These are phyloP conservation scores for Trypoxylus dichotomus DNA, from an alignment of 1,140 invertebrate species.

Conservation along the genomic window DNA sequence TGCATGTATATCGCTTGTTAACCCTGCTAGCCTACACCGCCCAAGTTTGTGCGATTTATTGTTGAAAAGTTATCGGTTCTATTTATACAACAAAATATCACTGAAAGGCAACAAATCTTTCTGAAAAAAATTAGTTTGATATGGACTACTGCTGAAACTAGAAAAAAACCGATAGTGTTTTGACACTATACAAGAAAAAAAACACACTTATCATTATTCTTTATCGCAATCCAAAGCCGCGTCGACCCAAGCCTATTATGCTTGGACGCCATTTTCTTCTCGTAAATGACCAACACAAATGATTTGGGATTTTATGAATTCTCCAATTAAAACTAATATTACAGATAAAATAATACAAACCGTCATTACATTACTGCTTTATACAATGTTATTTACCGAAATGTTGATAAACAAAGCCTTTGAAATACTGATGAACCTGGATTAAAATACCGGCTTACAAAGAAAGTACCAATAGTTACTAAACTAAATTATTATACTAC, in stretches of 20 bases:
- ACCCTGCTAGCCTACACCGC: slow-evolving; percentile 51
- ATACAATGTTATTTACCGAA: slow-evolving; percentile 7
- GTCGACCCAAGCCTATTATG: slow-evolving; percentile 20
- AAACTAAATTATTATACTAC: slow-evolving; percentile 7
- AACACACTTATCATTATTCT: background rate
- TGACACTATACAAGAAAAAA: slow-evolving; percentile 23
- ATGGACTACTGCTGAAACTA: slow-evolving; percentile 30
- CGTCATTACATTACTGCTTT: background rate
- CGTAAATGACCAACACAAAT: slow-evolving; percentile 28
- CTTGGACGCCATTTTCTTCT: slow-evolving; percentile 51
- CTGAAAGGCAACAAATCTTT: slow-evolving; percentile 28
- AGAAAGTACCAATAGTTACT: background rate
- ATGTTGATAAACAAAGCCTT: slow-evolving; percentile 9
- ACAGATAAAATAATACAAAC: slow-evolving; percentile 31
- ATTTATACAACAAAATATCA: slow-evolving; percentile 26
- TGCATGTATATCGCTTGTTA: slow-evolving; percentile 50
- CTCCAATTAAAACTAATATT: slow-evolving; percentile 23
- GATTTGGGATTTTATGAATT: slow-evolving; percentile 17
- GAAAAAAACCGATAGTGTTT: slow-evolving; percentile 20
- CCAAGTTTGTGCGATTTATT: slow-evolving; percentile 29
- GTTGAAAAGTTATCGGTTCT: slow-evolving; percentile 18
- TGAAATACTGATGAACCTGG: slow-evolving; percentile 40
- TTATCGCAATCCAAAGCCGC: slow-evolving; percentile 19
- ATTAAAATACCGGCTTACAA: slow-evolving; percentile 38
- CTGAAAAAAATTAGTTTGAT: slow-evolving; percentile 28